phyloP scores from a whole-genome alignment of 2,797 vertebrate genomes.

The Simalia tracyae region DNA sequence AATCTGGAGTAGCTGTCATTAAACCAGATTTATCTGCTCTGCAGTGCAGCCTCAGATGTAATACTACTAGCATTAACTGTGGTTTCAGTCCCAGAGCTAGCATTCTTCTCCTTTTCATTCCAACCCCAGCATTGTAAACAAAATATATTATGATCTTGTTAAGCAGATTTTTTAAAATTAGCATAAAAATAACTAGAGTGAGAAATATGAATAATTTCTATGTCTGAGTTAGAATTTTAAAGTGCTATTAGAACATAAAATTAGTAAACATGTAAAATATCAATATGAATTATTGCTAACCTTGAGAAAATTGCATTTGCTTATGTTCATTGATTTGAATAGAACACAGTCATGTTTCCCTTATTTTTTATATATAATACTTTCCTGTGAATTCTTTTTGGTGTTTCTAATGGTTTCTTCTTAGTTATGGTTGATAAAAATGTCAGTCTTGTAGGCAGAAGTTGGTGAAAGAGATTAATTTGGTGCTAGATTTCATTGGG shows the following conservation, averaged over 20 bases:
- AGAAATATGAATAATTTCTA: conserved; percentile 44
- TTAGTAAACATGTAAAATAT: not conserved
- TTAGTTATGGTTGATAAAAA: too few relatives aligned
- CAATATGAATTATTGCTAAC: conserved; percentile 25
- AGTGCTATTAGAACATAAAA: not conserved
- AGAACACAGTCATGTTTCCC: not conserved
- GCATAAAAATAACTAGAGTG: conserved; percentile 28
- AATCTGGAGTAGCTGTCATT: not conserved
- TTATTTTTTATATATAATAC: not conserved
- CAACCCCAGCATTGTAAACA: not conserved
- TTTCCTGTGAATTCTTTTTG: too few relatives aligned
- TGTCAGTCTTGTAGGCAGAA: too few relatives aligned
- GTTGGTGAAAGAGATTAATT: too few relatives aligned
- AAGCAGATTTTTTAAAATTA: not conserved
- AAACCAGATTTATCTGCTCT: not conserved
- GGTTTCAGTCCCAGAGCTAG: not conserved
- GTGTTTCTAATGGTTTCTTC: too few relatives aligned
- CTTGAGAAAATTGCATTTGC: not conserved
- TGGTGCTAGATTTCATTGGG: too few relatives aligned
- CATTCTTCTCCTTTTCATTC: not conserved
- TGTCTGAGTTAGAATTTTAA: not conserved
- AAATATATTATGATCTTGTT: not conserved
- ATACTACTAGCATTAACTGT: not conserved
- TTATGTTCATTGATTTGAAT: not conserved
- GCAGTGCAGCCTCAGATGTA: not conserved